These are phyloP conservation scores for Galeruca laticollis DNA, from an alignment of 2,888 invertebrate species.

Conservation along the genomic window DNA sequence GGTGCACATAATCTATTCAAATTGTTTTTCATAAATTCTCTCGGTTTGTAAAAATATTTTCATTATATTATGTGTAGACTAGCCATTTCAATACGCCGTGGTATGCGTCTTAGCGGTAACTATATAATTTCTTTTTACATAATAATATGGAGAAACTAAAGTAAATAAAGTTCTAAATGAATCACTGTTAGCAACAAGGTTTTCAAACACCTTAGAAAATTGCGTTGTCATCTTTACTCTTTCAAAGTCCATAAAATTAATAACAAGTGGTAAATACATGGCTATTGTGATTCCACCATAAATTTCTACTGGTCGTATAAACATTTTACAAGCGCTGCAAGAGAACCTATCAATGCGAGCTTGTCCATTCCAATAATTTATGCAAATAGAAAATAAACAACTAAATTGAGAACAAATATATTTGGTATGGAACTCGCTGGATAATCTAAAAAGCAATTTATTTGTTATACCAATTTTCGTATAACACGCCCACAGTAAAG, in stretches of 20 bases:
- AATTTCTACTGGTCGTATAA: conserved; percentile 2
- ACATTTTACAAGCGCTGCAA: conserved; percentile 2
- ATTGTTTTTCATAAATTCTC: no score
- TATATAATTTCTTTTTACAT: no score
- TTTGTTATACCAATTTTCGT: conserved; percentile 32
- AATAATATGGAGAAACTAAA: no score
- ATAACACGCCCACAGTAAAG: conserved; percentile 20
- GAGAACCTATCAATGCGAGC: background rate
- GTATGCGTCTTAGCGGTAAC: no score
- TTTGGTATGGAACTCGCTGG: conserved; percentile 28
- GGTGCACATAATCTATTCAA: no score
- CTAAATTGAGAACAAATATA: conserved; percentile 35
- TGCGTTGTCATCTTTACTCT: background rate
- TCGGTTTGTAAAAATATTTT: no score
- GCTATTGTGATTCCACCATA: conserved; percentile 15
- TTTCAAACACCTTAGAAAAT: background rate
- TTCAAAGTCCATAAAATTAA: conserved; percentile 2
- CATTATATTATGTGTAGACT: no score
- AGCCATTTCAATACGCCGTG: no score
- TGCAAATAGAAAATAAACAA: conserved; percentile 35
- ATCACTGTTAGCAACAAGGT: no score
- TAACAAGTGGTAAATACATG: conserved; percentile 23
- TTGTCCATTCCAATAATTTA: conserved; percentile 27
- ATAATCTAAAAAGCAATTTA: conserved; percentile 36
- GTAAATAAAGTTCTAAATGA: no score